phyloP scores from a whole-genome alignment of 2,797 vertebrate genomes.

The Sitta carolinensis region DNA sequence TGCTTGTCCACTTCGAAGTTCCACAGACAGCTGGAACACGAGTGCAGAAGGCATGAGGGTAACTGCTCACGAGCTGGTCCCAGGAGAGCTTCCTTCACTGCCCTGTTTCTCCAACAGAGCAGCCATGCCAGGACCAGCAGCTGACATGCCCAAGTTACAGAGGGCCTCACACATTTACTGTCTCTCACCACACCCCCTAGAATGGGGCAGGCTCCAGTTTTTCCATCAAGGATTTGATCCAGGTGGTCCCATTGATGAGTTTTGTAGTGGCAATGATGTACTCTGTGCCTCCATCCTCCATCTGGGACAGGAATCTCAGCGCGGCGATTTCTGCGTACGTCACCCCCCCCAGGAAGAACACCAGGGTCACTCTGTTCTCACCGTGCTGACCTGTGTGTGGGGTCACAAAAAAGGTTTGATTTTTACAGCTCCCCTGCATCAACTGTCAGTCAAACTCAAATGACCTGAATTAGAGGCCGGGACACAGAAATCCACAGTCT shows the following conservation, averaged over 20 bases:
- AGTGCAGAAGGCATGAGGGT: background rate
- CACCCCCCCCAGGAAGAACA: conserved; percentile 96
- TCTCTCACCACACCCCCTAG: conserved; percentile 6
- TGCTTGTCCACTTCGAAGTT: background rate
- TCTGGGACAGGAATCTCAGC: conserved; percentile 93
- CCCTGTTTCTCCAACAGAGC: accelerated
- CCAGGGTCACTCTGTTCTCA: conserved; percentile 92
- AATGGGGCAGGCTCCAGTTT: conserved; percentile 81
- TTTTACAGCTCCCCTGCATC: background rate
- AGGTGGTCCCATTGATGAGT: conserved; percentile 92
- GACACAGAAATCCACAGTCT: background rate
- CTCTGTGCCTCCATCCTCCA: conserved; percentile 96
- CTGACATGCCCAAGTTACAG: accelerated
- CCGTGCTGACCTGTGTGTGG: conserved; percentile 90
- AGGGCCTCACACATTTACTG: background rate
- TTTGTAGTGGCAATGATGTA: conserved; percentile 97
- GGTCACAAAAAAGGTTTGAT: background rate
- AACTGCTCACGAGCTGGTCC: background rate
- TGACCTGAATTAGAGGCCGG: background rate
- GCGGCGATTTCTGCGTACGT: conserved; percentile 95
- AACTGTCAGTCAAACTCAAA: background rate
- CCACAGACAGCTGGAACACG: background rate
- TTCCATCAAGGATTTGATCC: conserved; percentile 96
- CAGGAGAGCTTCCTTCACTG: background rate
- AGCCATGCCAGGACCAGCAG: background rate